A percentile compares a stretch with the other conserved stretches of the same genome.
Conservation (phyloP, 2,113 vertebrate species). For the Leucopternis melanops region DNA sequence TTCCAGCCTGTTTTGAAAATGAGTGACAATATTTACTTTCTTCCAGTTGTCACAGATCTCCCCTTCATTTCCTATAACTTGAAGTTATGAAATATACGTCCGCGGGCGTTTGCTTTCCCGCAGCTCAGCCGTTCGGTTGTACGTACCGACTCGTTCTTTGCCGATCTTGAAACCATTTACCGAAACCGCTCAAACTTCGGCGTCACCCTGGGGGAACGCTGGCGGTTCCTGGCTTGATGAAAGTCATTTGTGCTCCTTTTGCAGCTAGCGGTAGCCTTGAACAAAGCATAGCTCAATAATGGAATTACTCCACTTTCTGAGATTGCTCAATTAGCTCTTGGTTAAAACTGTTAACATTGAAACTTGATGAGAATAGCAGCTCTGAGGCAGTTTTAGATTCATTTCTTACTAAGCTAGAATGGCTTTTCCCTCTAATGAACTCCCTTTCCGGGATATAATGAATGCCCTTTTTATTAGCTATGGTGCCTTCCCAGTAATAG, state of each 20-base stretch:
- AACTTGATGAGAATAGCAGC: conserved; percentile 58
- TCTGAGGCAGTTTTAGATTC: conserved; percentile 52
- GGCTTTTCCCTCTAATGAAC: conserved; percentile 50
- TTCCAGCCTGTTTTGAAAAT: background rate
- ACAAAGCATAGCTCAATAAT: conserved; percentile 35
- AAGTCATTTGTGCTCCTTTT: conserved; percentile 25
- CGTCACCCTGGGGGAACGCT: too few species aligned
- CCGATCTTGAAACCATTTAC: too few species aligned
- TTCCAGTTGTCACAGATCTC: background rate
- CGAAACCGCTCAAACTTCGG: too few species aligned
- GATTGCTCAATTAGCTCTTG: conserved; percentile 58
- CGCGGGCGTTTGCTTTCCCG: too few species aligned
- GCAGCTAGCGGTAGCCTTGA: background rate
- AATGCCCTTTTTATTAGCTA: conserved; percentile 32
- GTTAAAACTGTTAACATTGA: conserved; percentile 58
- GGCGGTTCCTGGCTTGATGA: background rate
- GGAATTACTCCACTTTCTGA: conserved; percentile 47
- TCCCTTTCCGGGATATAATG: background rate
- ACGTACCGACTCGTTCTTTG: too few species aligned
- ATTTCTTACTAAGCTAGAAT: conserved; percentile 48
- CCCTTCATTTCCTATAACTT: background rate
- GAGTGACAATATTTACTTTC: background rate
- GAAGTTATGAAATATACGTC: too few species aligned
- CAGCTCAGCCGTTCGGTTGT: too few species aligned
- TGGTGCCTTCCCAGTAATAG: conserved; percentile 29